A percentile compares a stretch with the other conserved stretches of the same genome.
Evolutionary conservation across 1,140 invertebrate genomes (phyloP).

Genomic region (Atta cephalotes): DNA sequence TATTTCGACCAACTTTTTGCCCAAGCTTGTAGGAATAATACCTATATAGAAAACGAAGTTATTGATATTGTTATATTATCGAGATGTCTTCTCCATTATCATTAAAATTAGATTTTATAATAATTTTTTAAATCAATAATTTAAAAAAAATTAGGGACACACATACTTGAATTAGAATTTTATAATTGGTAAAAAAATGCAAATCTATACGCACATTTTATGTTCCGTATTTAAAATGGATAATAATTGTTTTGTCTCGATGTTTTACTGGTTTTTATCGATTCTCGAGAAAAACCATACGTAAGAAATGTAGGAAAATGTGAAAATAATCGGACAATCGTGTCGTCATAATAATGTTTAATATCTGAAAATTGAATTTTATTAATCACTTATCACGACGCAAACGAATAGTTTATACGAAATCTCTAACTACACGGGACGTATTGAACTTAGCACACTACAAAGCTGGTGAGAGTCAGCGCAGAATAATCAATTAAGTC

Average conservation of each 20-base stretch:
- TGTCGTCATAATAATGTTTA: not conserved
- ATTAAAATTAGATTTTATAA: not conserved
- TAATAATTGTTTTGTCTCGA: not conserved
- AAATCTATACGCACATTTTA: constrained; percentile 3
- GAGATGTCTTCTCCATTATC: not conserved
- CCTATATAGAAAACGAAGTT: constrained; percentile 1
- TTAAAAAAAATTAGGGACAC: not conserved
- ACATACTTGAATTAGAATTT: not conserved
- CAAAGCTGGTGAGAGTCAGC: not conserved
- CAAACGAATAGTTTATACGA: not conserved
- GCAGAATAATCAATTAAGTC: constrained; percentile 5
- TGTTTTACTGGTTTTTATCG: constrained; percentile 37
- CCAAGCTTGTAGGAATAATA: not conserved
- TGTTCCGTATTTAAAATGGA: not conserved
- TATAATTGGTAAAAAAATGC: not conserved
- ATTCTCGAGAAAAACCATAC: constrained; percentile 7
- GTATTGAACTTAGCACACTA: not conserved
- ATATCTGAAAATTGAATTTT: constrained; percentile 26
- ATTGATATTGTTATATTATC: too few relatives aligned
- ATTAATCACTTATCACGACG: not conserved
- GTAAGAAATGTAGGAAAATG: not conserved
- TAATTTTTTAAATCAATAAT: not conserved
- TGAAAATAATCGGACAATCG: not conserved
- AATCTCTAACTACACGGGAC: not conserved
- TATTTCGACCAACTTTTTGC: not conserved